Conservation (phyloP, 2,113 vertebrate genomes). For the Lasiurus cinereus region DNA sequence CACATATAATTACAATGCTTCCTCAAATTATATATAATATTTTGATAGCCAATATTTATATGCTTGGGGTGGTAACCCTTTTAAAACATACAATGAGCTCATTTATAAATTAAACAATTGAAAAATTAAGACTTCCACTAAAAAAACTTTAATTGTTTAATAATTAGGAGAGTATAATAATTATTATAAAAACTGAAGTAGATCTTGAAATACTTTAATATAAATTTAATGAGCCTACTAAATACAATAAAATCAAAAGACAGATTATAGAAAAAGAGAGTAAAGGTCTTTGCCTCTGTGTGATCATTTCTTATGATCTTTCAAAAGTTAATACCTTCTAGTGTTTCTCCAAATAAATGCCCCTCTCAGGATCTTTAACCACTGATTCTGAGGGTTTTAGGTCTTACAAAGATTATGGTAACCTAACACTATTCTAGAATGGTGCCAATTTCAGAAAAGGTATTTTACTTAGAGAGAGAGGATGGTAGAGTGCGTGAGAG, state of each 20-base stretch:
- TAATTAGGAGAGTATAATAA: background rate
- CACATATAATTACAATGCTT: constrained; percentile 50
- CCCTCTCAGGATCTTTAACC: background rate
- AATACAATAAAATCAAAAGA: constrained; percentile 56
- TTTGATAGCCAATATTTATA: constrained; percentile 60
- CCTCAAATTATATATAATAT: constrained; percentile 60
- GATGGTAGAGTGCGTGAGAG: background rate
- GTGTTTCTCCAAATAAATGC: constrained; percentile 26
- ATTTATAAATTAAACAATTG: constrained; percentile 67
- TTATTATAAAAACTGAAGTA: constrained; percentile 18
- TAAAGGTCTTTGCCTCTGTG: constrained; percentile 27
- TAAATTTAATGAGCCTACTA: constrained; percentile 10
- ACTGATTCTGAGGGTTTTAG: constrained; percentile 16
- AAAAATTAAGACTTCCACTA: constrained; percentile 48
- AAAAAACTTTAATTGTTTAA: constrained; percentile 54
- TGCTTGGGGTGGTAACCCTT: constrained; percentile 30
- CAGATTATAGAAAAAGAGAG: constrained; percentile 32
- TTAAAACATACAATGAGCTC: constrained; percentile 33
- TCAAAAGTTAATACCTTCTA: constrained; percentile 21
- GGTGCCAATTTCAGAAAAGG: constrained; percentile 33
- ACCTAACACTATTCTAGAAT: constrained; percentile 35
- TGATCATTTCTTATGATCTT: background rate
- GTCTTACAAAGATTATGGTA: background rate
- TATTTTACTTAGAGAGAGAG: background rate
- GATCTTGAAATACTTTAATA: constrained; percentile 31